Percentiles rank a stretch among this genome's conserved stretches.
phyloP scores from a whole-genome alignment of 92 coral and sea anemone genomes.

The Porites lobata region DNA sequence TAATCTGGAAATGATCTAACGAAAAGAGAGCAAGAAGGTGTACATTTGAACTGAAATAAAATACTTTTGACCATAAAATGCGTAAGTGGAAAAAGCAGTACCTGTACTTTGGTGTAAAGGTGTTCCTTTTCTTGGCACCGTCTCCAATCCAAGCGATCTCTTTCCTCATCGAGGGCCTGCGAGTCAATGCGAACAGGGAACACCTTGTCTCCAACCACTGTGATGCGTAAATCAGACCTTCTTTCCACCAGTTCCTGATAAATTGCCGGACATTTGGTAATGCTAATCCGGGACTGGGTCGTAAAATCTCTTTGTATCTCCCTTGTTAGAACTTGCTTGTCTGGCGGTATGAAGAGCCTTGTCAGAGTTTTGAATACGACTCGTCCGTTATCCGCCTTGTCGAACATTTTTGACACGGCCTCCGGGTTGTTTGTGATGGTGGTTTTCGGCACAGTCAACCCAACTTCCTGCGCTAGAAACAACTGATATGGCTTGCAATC shows the following conservation, averaged over 20 bases:
- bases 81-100: background rate
- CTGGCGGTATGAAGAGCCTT: slow-evolving; percentile 56
- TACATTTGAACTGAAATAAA: no score
- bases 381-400: slow-evolving; percentile 38
- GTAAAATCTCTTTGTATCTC: slow-evolving; percentile 52
- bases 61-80: background rate
- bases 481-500: slow-evolving; percentile 60
- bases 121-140: slow-evolving; percentile 39
- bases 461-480: slow-evolving; percentile 56
- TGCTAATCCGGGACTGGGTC: slow-evolving; percentile 10
- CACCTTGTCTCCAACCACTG: slow-evolving; percentile 49
- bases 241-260: slow-evolving; percentile 68
- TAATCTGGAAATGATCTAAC: no score
- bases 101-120: slow-evolving; percentile 42
- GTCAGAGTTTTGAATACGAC: slow-evolving; percentile 64
- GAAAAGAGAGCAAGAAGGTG: no score
- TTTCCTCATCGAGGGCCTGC: slow-evolving; percentile 30
- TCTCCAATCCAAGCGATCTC: slow-evolving; percentile 47
- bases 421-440: slow-evolving; percentile 65
- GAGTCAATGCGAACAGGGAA: slow-evolving; percentile 42
- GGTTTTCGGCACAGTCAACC: slow-evolving; percentile 66
- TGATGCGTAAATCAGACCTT: slow-evolving; percentile 48
- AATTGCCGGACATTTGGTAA: slow-evolving; percentile 59
- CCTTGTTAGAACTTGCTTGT: slow-evolving; percentile 45
- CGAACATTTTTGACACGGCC: slow-evolving; percentile 54